A percentile compares a stretch with the other conserved stretches of the same genome.
Evolutionary conservation across 2,113 vertebrate species (phyloP).

Genomic region (Noturus placidus): DNA sequence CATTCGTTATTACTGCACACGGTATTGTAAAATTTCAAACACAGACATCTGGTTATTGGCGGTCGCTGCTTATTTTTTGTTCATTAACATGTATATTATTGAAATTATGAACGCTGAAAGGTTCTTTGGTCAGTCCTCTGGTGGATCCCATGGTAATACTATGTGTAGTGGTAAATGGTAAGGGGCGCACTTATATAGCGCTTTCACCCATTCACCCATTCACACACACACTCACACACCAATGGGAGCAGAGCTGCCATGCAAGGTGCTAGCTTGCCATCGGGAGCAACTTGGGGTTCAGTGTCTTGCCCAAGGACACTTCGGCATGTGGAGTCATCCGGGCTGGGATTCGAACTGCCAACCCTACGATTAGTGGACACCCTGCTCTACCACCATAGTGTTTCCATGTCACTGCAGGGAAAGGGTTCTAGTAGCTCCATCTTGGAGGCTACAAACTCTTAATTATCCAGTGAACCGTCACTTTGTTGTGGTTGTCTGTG

Average conservation of each 20-base stretch:
- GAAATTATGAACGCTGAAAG: neutral
- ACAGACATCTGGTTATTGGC: neutral
- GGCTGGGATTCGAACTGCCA: too few relatives aligned
- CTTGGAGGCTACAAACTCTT: neutral
- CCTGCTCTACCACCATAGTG: too few relatives aligned
- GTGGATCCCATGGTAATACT: neutral
- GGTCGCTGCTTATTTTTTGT: neutral
- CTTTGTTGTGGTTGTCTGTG: neutral
- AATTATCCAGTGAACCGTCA: neutral
- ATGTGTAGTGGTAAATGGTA: too few relatives aligned
- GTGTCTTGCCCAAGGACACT: too few relatives aligned
- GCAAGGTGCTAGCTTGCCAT: too few relatives aligned
- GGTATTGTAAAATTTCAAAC: neutral
- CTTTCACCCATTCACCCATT: too few relatives aligned
- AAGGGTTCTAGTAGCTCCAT: neutral
- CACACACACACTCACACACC: too few relatives aligned
- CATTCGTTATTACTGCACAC: neutral
- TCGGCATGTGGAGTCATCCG: too few relatives aligned
- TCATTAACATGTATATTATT: neutral
- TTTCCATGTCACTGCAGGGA: neutral
- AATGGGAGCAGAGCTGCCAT: too few relatives aligned
- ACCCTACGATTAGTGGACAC: too few relatives aligned
- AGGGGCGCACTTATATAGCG: too few relatives aligned
- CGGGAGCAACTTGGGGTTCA: too few relatives aligned
- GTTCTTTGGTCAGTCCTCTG: neutral